Conservation (phyloP, 2,113 vertebrate species). For the Isichthys henryi region DNA sequence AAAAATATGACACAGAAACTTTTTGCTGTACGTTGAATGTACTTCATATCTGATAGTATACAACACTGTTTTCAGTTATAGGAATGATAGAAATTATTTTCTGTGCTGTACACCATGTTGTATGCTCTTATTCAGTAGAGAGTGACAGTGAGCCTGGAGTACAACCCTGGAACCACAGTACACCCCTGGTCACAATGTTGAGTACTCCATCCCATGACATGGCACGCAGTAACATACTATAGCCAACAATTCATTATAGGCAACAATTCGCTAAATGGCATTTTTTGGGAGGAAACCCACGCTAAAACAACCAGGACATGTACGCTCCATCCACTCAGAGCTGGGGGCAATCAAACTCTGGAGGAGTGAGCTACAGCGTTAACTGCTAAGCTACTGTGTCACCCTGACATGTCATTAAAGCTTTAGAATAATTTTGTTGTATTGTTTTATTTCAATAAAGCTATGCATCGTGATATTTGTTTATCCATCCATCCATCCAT, state of each 20-base stretch:
- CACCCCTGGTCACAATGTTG: background rate
- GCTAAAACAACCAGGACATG: background rate
- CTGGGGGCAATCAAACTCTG: background rate
- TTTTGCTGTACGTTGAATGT: background rate
- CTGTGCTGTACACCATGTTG: background rate
- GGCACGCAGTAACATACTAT: background rate
- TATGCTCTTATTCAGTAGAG: background rate
- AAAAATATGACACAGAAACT: background rate
- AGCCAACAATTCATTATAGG: background rate
- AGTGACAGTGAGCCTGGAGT: background rate
- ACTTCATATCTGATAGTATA: background rate
- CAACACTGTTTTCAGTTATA: background rate
- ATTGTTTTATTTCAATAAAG: background rate
- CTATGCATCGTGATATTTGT: background rate
- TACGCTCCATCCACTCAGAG: background rate
- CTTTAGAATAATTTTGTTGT: background rate
- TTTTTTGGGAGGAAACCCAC: background rate
- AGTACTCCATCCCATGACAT: background rate
- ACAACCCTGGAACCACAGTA: background rate
- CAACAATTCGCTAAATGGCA: background rate
- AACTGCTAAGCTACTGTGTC: background rate
- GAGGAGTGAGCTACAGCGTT: background rate
- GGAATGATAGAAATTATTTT: background rate
- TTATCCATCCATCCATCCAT: no score
- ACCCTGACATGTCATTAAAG: background rate